These are phyloP conservation scores for Argyra leucocephala DNA, from an alignment of 2,888 invertebrate genomes.

Conservation along the genomic window DNA sequence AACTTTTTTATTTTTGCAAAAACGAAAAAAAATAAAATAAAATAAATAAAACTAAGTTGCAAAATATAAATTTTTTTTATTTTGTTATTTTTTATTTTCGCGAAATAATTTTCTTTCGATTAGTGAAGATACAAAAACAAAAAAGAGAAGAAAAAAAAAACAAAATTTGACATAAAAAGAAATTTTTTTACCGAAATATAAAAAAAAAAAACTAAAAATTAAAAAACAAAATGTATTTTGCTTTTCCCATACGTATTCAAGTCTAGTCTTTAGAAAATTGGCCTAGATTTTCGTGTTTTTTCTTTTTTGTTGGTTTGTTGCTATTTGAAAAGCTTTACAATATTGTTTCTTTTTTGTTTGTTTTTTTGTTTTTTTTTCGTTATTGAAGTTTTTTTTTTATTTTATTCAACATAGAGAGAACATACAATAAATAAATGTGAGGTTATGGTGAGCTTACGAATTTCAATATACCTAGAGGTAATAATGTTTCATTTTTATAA, in stretches of 20 bases:
- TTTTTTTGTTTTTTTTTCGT: too few relatives aligned
- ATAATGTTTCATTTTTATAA: not conserved
- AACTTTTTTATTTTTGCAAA: too few relatives aligned
- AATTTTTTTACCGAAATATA: too few relatives aligned
- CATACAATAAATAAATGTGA: not conserved
- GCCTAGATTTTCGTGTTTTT: not conserved
- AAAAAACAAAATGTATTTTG: not conserved
- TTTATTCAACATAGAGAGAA: too few relatives aligned
- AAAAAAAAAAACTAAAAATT: too few relatives aligned
- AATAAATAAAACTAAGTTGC: too few relatives aligned
- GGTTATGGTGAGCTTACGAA: not conserved
- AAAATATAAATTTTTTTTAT: too few relatives aligned
- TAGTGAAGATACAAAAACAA: not conserved
- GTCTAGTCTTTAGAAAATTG: constrained; percentile 1
- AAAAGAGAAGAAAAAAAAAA: too few relatives aligned
- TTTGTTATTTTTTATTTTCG: too few relatives aligned
- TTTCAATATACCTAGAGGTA: not conserved
- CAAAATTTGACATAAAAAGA: too few relatives aligned
- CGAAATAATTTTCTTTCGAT: constrained; percentile 2
- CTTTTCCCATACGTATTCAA: not conserved
- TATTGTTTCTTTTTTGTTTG: not conserved
- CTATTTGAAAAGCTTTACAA: not conserved
- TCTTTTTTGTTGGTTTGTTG: not conserved
- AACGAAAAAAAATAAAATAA: too few relatives aligned
- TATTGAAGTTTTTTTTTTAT: too few relatives aligned